A percentile compares a stretch with the other conserved stretches of the same genome.
Evolutionary conservation across 2,888 invertebrate genomes (phyloP).

Genomic region (Tuta absoluta): DNA sequence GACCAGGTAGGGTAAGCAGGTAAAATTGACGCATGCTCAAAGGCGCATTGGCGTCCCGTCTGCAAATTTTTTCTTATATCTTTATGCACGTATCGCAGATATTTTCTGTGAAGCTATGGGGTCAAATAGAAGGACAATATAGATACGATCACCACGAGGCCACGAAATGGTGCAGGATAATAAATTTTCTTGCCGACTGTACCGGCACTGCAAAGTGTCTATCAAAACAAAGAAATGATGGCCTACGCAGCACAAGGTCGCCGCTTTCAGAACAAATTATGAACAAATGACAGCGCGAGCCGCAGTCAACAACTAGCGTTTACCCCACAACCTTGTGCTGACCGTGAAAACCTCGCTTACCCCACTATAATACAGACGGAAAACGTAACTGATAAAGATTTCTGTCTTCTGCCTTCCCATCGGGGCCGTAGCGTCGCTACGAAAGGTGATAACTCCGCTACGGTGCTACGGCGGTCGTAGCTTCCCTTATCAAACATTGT

Average conservation of each 20-base stretch:
- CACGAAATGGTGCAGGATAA: neutral
- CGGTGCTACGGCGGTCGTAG: neutral
- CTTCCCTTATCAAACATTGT: constrained; percentile 2
- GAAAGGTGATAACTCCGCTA: neutral
- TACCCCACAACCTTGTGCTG: constrained; percentile 63
- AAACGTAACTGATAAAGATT: constrained; percentile 18
- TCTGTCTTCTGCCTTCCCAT: constrained; percentile 12
- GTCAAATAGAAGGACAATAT: neutral
- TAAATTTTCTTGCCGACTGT: neutral
- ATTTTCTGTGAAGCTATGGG: neutral
- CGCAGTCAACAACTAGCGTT: constrained; percentile 41
- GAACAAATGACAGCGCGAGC: constrained; percentile 53
- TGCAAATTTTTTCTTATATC: constrained; percentile 5
- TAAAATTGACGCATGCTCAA: constrained; percentile 22
- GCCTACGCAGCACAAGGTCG: constrained; percentile 42
- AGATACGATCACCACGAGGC: neutral
- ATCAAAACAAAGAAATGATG: constrained; percentile 27
- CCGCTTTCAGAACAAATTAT: constrained; percentile 54
- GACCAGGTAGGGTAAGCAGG: constrained; percentile 17
- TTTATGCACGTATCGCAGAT: neutral
- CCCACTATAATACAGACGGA: constrained; percentile 17
- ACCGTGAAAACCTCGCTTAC: constrained; percentile 59
- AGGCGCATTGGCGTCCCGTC: constrained; percentile 22
- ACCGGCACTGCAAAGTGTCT: constrained; percentile 21
- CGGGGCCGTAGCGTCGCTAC: constrained; percentile 5